Percentiles rank a stretch among this genome's conserved stretches.
Evolutionary conservation across 2,113 vertebrate species (phyloP).

Genomic region (Bolborhynchus lineola): DNA sequence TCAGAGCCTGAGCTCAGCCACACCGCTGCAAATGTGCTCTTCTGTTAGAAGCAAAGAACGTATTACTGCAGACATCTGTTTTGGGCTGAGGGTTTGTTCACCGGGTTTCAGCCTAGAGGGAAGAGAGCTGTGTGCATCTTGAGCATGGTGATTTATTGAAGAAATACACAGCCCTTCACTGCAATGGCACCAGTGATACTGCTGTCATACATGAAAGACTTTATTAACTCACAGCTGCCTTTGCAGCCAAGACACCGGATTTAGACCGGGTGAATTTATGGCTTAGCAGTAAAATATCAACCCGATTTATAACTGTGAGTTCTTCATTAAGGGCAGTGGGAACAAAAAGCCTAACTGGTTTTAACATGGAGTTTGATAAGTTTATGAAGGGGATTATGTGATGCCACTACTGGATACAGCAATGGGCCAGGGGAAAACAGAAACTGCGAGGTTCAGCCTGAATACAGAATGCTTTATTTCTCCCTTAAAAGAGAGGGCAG

Average conservation of each 20-base stretch:
- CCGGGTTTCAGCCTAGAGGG: background rate
- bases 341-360: background rate
- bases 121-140: background rate
- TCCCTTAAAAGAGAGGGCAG: background rate
- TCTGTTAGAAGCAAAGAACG: background rate
- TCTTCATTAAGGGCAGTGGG: background rate
- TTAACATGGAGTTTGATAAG: background rate
- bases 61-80: background rate
- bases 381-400: background rate
- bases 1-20: background rate
- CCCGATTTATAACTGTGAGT: background rate
- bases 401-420: background rate
- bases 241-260: background rate
- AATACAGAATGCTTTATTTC: background rate
- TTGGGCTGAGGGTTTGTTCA: background rate
- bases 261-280: background rate
- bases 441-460: too few species aligned
- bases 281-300: background rate
- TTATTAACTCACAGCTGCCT: background rate
- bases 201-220: background rate
- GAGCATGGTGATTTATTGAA: background rate
- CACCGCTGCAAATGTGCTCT: accelerated
- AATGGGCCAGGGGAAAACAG: background rate
- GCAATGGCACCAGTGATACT: background rate
- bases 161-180: background rate